A percentile compares a stretch with the other conserved stretches of the same genome.
phyloP scores from a whole-genome alignment of 2,888 invertebrate genomes.

The Automeris io region DNA sequence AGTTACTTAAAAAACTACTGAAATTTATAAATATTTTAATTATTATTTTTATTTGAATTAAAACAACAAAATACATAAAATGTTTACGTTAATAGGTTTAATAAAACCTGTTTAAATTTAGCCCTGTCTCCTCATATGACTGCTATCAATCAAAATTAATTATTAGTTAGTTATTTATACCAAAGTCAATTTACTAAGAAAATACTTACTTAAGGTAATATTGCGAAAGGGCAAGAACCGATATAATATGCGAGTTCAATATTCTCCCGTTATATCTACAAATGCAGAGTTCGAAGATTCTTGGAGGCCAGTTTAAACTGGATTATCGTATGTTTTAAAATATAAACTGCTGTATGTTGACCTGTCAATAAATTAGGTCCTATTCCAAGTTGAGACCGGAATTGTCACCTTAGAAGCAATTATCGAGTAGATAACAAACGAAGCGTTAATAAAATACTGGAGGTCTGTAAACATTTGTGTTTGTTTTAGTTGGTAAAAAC shows the following conservation, averaged over 20 bases:
- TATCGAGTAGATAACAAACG: conserved; percentile 7
- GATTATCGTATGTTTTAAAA: neutral
- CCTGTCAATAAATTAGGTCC: conserved; percentile 4
- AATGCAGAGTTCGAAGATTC: conserved; percentile 1
- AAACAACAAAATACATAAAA: too few relatives aligned
- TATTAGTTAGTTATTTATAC: neutral
- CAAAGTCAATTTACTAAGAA: neutral
- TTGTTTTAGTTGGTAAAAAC: neutral
- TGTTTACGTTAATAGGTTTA: too few relatives aligned
- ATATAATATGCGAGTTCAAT: conserved; percentile 8
- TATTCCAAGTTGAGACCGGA: conserved; percentile 5
- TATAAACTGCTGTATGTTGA: neutral
- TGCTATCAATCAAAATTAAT: neutral
- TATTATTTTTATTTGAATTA: too few relatives aligned
- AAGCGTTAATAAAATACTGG: conserved; percentile 8
- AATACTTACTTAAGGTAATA: conserved; percentile 2
- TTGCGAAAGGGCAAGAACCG: conserved; percentile 3
- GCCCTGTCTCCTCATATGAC: neutral
- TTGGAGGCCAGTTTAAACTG: conserved; percentile 2
- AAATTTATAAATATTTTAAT: too few relatives aligned
- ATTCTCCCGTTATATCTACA: conserved; percentile 6
- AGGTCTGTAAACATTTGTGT: conserved; percentile 1
- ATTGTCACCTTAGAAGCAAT: conserved; percentile 10
- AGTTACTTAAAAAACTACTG: too few relatives aligned
- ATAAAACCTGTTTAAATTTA: too few relatives aligned